These are phyloP conservation scores for Loris lydekkerianus DNA, from an alignment of 2,797 vertebrate genomes.

Conservation along the genomic window DNA sequence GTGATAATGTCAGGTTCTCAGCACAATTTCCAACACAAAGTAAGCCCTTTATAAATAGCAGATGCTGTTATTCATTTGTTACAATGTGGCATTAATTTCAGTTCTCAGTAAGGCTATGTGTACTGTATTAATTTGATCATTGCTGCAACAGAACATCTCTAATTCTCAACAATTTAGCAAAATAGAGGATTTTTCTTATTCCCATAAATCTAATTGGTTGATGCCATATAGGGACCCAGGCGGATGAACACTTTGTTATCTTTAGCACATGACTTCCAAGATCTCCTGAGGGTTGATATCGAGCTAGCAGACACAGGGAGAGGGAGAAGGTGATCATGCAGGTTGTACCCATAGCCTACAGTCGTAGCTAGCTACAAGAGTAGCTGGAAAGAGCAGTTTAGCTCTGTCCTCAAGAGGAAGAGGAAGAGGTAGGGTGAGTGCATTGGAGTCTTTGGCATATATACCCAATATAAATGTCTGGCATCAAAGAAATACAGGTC, in stretches of 20 bases:
- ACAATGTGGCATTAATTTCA: background rate
- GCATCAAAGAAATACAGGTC: background rate
- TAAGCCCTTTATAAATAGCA: background rate
- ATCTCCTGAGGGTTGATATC: background rate
- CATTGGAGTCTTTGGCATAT: background rate
- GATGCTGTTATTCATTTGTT: background rate
- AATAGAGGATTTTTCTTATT: conserved; percentile 32
- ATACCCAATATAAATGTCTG: background rate
- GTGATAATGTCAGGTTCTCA: background rate
- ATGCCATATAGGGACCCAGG: background rate
- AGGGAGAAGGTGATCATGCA: background rate
- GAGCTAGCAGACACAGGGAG: background rate
- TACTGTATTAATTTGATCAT: background rate
- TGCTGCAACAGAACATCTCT: background rate
- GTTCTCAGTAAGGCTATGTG: background rate
- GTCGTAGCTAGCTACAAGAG: background rate
- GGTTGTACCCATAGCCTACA: background rate
- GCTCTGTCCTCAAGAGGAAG: background rate
- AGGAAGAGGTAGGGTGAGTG: background rate
- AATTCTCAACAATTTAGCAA: conserved; percentile 13
- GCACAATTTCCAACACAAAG: background rate
- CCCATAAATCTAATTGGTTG: background rate
- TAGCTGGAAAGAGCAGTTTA: background rate
- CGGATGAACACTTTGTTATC: background rate
- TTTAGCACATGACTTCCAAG: background rate